Evolutionary conservation across 2,113 vertebrate species (phyloP), one percentile per base, ranked within the genome.

Genomic region (Atlantisia rogersi): DNA sequence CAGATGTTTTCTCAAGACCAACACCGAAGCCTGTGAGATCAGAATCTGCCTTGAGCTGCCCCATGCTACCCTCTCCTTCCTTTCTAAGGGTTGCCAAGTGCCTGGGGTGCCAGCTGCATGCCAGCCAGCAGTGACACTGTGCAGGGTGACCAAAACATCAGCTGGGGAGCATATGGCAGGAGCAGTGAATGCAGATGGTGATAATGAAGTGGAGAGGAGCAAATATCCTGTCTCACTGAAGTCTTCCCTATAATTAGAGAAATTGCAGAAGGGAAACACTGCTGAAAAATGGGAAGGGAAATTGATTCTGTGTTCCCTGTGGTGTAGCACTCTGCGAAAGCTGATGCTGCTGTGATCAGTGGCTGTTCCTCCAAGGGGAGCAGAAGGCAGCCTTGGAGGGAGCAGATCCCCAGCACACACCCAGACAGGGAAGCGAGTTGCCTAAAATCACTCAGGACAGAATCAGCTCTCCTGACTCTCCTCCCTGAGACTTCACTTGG

Each of bases 171-270:
- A 40, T 19, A 59, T 12, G 92, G 86, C 46, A 74, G n/a, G 12
- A 90, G 50, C 84, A 87, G 60, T 35, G 73, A 50, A 82, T 50
- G 56, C 88, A 90, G 85, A 64, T 71, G 82, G 87, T 71, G 85
- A 91, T 78, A 83, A 79, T 29, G 56, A 75, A 84, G 52, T 29
- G 58, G 42, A 92, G 79, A 74, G 44, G n/a, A 82, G 42, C 69
- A 86, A 86, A 83, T 69, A 86, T 20, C 50, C 42, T 64, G 39
- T 67, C 64, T 81, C 46, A 29, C 1, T 83, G 15, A 63, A 70
- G 56, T 15, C 17, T 48, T 85, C 60, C 50, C 39, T 82, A 1
- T 83, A 86, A 92, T 88, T 71, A 75, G 1, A 90, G 75, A 74
- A 88, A 85, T 2, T 73, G 75, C 55, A 69, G 63, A 90, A 77